Evolutionary conservation across 2,888 invertebrate genomes (phyloP).

Genomic region (Tuta absoluta): DNA sequence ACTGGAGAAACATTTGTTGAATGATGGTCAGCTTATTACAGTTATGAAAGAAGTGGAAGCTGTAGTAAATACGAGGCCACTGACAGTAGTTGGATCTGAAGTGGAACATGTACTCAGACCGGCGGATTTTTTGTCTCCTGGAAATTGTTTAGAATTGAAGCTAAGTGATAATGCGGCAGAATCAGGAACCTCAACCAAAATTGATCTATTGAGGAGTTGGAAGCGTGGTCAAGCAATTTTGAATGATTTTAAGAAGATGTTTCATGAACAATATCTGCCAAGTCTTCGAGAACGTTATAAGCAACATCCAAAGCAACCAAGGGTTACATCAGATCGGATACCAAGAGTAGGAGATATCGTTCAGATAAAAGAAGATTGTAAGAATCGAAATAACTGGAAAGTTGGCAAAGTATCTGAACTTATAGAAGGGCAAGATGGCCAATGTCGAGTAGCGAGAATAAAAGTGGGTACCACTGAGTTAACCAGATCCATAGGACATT

Average conservation of each 20-base stretch:
- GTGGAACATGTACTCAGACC: neutral
- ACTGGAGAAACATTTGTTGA: constrained; percentile 24
- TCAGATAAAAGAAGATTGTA: constrained; percentile 27
- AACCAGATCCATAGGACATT: neutral
- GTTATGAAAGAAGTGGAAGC: neutral
- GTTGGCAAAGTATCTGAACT: constrained; percentile 30
- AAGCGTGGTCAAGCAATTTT: constrained; percentile 18
- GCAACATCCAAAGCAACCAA: neutral
- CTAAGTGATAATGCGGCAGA: neutral
- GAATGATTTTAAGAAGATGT: constrained; percentile 25
- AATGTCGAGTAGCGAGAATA: constrained; percentile 30
- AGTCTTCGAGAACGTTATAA: constrained; percentile 18
- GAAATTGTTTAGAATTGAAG: neutral
- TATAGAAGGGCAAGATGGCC: constrained; percentile 23
- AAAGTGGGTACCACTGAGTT: constrained; percentile 19
- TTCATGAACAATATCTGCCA: constrained; percentile 11
- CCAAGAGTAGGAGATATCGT: constrained; percentile 25
- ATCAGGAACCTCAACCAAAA: neutral
- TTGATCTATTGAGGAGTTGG: constrained; percentile 19
- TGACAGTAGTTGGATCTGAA: neutral
- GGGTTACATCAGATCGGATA: neutral
- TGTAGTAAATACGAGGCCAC: neutral
- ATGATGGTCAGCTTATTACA: constrained; percentile 21
- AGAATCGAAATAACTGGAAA: constrained; percentile 31
- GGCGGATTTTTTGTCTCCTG: constrained; percentile 14